Evolutionary conservation across 2,113 vertebrate species (phyloP).

Genomic region (Oenanthe melanoleuca): DNA sequence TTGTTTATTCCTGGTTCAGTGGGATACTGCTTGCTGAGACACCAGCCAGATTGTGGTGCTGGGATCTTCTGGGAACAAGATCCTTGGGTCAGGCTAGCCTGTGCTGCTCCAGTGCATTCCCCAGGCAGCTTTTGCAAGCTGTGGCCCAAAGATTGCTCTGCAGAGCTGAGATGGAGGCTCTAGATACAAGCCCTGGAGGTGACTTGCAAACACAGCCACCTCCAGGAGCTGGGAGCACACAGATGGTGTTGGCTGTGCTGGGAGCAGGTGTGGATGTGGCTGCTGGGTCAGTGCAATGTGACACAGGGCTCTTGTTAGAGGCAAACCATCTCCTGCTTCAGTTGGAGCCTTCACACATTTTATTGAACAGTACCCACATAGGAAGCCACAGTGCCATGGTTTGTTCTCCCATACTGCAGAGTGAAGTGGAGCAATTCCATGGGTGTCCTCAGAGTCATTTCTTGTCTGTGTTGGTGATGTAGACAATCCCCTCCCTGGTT

Average conservation of each 20-base stretch:
- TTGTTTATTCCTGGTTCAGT: neutral
- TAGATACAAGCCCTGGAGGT: rapidly evolving
- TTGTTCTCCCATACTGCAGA: rapidly evolving
- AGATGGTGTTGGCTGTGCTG: rapidly evolving
- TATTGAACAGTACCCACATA: rapidly evolving
- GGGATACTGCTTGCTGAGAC: neutral
- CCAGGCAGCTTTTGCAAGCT: neutral
- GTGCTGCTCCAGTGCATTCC: neutral
- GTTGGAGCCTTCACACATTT: neutral
- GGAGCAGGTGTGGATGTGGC: neutral
- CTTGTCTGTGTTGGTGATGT: neutral
- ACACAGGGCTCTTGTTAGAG: neutral
- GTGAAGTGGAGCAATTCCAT: neutral
- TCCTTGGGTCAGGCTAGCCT: neutral
- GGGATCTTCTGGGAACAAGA: neutral
- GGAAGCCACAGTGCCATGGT: neutral
- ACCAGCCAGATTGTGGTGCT: neutral
- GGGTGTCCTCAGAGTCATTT: neutral
- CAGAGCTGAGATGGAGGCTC: neutral
- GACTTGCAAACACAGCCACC: neutral
- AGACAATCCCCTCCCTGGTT: neutral
- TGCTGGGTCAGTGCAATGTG: rapidly evolving
- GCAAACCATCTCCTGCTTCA: neutral
- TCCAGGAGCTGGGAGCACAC: rapidly evolving
- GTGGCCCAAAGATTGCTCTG: neutral